Base-by-base conservation (phyloP, 2,888 invertebrate genomes). In the Polydrusus pterygomalis region DNA sequence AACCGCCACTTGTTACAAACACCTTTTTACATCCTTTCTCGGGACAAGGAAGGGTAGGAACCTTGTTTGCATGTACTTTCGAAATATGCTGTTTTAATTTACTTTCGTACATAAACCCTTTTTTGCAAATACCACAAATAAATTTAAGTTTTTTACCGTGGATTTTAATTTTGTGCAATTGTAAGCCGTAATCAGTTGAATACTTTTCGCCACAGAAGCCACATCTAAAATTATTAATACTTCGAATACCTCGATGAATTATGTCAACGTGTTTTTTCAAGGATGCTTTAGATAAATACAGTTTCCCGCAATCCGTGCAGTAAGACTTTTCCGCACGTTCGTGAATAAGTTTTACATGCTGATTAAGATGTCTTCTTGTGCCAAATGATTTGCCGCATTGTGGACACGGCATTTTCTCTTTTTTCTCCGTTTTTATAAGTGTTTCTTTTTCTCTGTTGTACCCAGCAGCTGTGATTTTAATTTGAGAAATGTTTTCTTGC, bases 121-220 rank as follows among this genome's bases (percentile, higher is more conserved):
- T 74, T 8, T 43, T 56, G 43, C 74, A 68, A 43, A 65, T 56
- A 8, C 76, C 54, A 56, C 81, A 81, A 38, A 74, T 60, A 11
- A 69, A 5, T 10, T 68, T 73, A 30, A 73, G 73, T 7, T 63
- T 49, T 13, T 67, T 64, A 64, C 62, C 1, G 34, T 9, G 9
- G 73, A 15, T 40, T 49, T 18, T 49, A 17, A 18, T 18, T 69
- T 70, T n/a, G n/a, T n/a, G n/a, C n/a, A n/a, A n/a, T n/a, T n/a
- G n/a, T n/a, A n/a, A n/a, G n/a, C n/a, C n/a, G n/a, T n/a, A n/a
- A n/a, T n/a, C n/a, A n/a, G 70, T 15, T 70, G n/a, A 45, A 25
- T 49, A 71, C 8, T 43, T 47, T 54, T 71, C 49, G 9, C 45
- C 69, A 34, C 74, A 69, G n/a, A 67, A 47, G 11, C 64, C 72